phyloP scores from a whole-genome alignment of 2,797 vertebrate species.

The Falco columbarius region DNA sequence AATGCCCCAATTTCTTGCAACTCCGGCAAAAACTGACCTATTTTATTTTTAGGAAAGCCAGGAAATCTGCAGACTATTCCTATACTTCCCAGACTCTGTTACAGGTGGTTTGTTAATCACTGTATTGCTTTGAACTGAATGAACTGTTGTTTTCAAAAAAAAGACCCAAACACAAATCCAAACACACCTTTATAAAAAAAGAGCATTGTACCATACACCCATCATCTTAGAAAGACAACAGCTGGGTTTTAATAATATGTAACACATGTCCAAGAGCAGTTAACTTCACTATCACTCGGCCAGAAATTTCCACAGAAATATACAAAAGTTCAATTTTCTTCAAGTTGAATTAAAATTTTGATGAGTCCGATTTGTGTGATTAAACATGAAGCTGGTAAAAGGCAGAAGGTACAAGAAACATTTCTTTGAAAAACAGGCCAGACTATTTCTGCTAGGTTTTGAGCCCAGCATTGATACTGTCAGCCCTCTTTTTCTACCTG shows the following conservation, averaged over 20 bases:
- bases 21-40: background rate
- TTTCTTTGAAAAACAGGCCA: background rate
- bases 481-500: background rate
- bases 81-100: background rate
- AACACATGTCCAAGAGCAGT: background rate
- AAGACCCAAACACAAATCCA: background rate
- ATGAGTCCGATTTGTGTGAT: background rate
- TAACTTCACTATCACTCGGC: background rate
- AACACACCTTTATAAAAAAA: background rate
- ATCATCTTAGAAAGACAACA: background rate
- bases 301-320: background rate
- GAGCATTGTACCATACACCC: background rate
- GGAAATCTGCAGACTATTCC: background rate
- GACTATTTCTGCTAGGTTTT: background rate
- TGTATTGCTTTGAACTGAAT: background rate
- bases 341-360: background rate
- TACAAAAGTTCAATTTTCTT: background rate
- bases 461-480: background rate
- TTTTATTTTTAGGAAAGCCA: background rate
- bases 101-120: background rate
- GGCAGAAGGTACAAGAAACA: background rate
- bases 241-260: background rate
- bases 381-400: background rate
- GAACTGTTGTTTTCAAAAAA: background rate
- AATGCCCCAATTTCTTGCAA: background rate